Base-by-base conservation (phyloP, 2,888 invertebrate species). In the Stenchaetothrips biformis region DNA sequence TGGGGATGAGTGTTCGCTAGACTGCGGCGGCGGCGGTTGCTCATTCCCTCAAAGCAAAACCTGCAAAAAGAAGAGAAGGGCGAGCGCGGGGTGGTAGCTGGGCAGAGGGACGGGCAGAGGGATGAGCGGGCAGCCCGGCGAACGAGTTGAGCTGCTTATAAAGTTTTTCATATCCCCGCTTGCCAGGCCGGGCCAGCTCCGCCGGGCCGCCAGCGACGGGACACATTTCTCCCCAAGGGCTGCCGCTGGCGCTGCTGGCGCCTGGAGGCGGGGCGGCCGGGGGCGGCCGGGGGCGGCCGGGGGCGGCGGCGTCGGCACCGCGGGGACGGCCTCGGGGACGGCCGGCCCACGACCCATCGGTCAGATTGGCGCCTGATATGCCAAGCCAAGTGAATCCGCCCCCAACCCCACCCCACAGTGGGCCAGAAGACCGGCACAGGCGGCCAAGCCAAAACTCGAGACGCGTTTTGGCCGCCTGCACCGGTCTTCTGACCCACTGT, bases 291-390 rank as follows among this genome's bases (percentile, higher is more conserved):
- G 37, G 37, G 37, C 37, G 37, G 37, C 37, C 37, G 37, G 37
- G 37, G 37, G 4, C 37, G 37, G 37, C n/a, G n/a, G n/a, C n/a
- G n/a, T n/a, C n/a, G n/a, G n/a, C n/a, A n/a, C 37, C 37, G 1
- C 37, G 37, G 37, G 37, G 37, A 37, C 37, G 37, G 37, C 37
- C 67, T 59, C 25, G 67, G 21, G 25, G 67, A 74, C 37, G 37
- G 37, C 37, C 37, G 37, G 37, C 37, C 37, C 37, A 37, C 67
- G 25, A 25, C 7, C 67, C 67, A 74, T 74, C 67, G 67, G 67
- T 74, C 67, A 74, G 67, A 74, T 74, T 74, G 67, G 67, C 67
- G 67, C 67, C 67, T 74, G 67, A 74, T 74, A 74, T 21, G 67
- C 67, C 67, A 11, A 25, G 67, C 53, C 13, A 74, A 74, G 67